phyloP scores from a whole-genome alignment of 30 jellyfish, hydroid and myxozoan species.

The Nemopilema nomurai region DNA sequence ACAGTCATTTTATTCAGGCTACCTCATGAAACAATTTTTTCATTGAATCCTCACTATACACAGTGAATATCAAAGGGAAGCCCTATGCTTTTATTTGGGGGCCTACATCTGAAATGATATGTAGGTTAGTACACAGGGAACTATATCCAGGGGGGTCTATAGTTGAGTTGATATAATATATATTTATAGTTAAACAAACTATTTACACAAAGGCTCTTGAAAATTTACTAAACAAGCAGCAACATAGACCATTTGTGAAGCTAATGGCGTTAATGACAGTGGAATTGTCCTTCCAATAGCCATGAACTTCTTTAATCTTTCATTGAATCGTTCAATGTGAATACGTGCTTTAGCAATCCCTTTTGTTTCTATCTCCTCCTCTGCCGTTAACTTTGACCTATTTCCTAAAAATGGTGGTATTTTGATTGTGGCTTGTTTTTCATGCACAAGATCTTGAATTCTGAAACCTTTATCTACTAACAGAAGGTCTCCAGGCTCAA shows the following conservation, averaged over 20 bases:
- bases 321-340: conserved; percentile 86
- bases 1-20: background rate
- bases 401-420: conserved; percentile 84
- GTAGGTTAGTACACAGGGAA: background rate
- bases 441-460: conserved; percentile 68
- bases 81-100: background rate
- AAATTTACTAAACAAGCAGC: conserved; percentile 59
- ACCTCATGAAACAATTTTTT: background rate
- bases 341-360: conserved; percentile 90
- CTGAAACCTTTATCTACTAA: conserved; percentile 88
- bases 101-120: background rate
- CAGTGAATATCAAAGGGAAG: background rate
- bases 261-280: conserved; percentile 60
- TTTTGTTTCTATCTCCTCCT: conserved; percentile 61
- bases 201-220: conserved; percentile 56
- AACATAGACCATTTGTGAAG: conserved; percentile 80
- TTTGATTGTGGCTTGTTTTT: conserved; percentile 76
- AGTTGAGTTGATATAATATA: background rate
- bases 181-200: background rate
- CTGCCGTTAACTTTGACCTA: conserved; percentile 60
- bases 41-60: background rate
- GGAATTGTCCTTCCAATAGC: conserved; percentile 55
- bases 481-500: conserved; percentile 68
- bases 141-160: background rate
- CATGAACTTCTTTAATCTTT: conserved; percentile 73